Evolutionary conservation across 2,888 invertebrate genomes (phyloP).

Genomic region (Latrodectus hesperus): DNA sequence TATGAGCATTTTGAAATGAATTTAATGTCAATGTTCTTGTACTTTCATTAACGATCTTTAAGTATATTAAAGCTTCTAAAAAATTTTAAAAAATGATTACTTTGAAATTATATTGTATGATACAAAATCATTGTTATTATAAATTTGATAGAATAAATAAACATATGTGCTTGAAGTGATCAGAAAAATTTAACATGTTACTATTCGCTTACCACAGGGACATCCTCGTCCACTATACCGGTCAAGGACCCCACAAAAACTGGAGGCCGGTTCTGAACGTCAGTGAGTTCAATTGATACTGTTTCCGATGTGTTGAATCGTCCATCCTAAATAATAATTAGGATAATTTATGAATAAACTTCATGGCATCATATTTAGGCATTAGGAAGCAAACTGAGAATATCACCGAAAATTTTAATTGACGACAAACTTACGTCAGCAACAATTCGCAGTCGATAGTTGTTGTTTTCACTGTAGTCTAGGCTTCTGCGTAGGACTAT

Average conservation of each 20-base stretch:
- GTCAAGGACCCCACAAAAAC: constrained; percentile 87
- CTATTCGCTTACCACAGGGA: constrained; percentile 80
- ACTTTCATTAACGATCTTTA: no score
- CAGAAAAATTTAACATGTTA: neutral
- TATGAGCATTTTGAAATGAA: no score
- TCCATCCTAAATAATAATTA: constrained; percentile 82
- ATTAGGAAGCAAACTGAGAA: neutral
- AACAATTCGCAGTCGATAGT: constrained; percentile 84
- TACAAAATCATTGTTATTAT: neutral
- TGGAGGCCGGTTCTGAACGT: constrained; percentile 91
- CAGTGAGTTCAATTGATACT: constrained; percentile 86
- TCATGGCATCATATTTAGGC: neutral
- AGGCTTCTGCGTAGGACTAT: constrained; percentile 83
- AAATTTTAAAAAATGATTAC: no score
- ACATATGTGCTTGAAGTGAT: neutral
- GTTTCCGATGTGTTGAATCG: constrained; percentile 83
- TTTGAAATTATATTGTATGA: neutral
- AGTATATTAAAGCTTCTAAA: no score
- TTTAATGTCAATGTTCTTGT: no score
- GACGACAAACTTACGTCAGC: constrained; percentile 81
- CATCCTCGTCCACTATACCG: constrained; percentile 84
- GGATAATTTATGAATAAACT: neutral
- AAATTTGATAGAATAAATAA: neutral
- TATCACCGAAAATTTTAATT: neutral
- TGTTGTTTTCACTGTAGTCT: constrained; percentile 85